These are phyloP conservation scores for Pantala flavescens DNA, from an alignment of 1,140 invertebrate species.

Conservation along the genomic window DNA sequence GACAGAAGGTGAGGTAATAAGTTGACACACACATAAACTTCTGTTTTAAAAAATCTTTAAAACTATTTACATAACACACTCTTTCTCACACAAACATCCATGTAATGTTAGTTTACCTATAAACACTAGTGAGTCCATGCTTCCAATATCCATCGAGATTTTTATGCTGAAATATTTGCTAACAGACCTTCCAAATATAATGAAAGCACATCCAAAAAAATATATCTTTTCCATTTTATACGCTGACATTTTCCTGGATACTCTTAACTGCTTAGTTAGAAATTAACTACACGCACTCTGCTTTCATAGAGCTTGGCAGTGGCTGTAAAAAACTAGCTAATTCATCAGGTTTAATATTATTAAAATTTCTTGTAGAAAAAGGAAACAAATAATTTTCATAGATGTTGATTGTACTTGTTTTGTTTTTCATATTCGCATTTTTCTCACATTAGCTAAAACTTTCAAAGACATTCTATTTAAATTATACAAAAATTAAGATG, in stretches of 20 bases:
- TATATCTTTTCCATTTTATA: not conserved
- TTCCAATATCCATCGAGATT: not conserved
- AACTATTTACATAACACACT: not conserved
- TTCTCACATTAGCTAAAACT: not conserved
- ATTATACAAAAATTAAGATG: not conserved
- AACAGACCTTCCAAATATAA: not conserved
- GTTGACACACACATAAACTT: not conserved
- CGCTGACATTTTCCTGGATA: not conserved
- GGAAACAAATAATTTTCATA: not conserved
- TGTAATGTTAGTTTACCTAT: not conserved
- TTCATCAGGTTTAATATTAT: not conserved
- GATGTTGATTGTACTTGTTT: not conserved
- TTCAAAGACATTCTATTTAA: too few species aligned
- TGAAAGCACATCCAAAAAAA: not conserved
- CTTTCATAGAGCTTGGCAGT: not conserved
- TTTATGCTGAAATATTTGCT: not conserved
- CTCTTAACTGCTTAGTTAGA: not conserved
- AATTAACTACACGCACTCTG: not conserved
- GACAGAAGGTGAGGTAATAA: constrained; percentile 6
- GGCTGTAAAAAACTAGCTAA: not conserved
- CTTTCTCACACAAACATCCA: not conserved
- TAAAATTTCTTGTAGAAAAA: not conserved
- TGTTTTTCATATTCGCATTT: not conserved
- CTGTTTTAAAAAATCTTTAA: not conserved
- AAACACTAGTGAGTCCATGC: not conserved